Conservation (phyloP, 2,113 vertebrate species). For the Antennarius striatus region DNA sequence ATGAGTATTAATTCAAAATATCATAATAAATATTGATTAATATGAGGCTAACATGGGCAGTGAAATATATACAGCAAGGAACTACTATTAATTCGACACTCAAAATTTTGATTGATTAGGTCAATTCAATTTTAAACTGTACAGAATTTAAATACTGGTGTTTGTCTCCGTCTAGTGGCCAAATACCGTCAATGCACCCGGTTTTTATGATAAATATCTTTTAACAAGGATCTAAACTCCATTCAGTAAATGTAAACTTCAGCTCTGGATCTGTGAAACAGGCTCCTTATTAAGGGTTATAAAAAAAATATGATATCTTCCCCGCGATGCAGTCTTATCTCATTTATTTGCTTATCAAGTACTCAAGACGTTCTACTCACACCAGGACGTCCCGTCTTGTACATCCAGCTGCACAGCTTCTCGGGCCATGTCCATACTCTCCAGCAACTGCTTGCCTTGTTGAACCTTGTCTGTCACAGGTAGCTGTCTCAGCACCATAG, state of each 20-base stretch:
- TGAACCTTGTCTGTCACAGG: slow-evolving; percentile 64
- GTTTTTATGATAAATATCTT: too few species aligned
- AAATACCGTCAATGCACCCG: background rate
- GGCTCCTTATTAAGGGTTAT: too few species aligned
- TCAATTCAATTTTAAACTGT: background rate
- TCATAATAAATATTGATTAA: too few species aligned
- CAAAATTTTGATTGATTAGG: too few species aligned
- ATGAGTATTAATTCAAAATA: too few species aligned
- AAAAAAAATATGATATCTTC: background rate
- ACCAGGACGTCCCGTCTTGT: slow-evolving; percentile 90
- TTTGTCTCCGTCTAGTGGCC: background rate
- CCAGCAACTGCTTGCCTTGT: slow-evolving; percentile 80
- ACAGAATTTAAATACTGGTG: background rate
- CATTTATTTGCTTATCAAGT: background rate
- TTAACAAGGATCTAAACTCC: too few species aligned
- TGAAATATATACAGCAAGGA: too few species aligned
- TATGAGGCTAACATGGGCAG: too few species aligned
- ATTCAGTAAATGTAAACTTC: too few species aligned
- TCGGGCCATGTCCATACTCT: slow-evolving; percentile 87
- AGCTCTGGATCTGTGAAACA: too few species aligned
- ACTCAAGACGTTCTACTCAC: slow-evolving; percentile 76
- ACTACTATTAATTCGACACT: too few species aligned
- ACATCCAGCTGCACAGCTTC: slow-evolving; percentile 88
- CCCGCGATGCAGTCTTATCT: background rate
- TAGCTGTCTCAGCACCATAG: slow-evolving; percentile 90